phyloP scores from a whole-genome alignment of 2,888 invertebrate genomes.

The Cryptops parisi region DNA sequence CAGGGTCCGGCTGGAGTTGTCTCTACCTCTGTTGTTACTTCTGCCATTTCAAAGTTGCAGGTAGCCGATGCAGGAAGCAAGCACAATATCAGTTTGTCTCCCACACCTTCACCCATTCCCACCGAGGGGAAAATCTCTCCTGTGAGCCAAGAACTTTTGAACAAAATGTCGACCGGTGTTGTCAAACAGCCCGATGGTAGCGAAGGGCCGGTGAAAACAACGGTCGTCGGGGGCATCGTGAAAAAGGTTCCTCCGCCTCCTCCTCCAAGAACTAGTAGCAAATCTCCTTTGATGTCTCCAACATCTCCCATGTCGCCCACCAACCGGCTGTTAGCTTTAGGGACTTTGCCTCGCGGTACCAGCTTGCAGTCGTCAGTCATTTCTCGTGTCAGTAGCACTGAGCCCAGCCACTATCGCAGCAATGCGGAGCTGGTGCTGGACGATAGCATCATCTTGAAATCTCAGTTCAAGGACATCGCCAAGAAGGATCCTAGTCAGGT shows the following conservation, averaged over 20 bases:
- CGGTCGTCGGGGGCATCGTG: not conserved
- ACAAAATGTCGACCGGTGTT: constrained; percentile 19
- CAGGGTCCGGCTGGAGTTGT: constrained; percentile 25
- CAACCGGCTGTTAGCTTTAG: constrained; percentile 7
- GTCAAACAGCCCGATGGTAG: constrained; percentile 19
- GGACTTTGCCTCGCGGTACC: constrained; percentile 6
- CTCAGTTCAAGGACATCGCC: constrained; percentile 16
- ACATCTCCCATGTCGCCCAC: constrained; percentile 45
- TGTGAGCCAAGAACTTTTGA: constrained; percentile 18
- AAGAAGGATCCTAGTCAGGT: constrained; percentile 20
- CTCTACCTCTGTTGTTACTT: constrained; percentile 24
- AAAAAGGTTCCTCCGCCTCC: constrained; percentile 64
- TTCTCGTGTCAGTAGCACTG: constrained; percentile 32
- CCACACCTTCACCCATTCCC: constrained; percentile 21
- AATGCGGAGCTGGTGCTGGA: constrained; percentile 20
- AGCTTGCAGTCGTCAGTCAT: constrained; percentile 21
- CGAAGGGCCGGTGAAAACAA: not conserved
- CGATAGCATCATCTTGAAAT: constrained; percentile 5
- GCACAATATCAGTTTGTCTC: constrained; percentile 19
- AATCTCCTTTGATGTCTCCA: constrained; percentile 73
- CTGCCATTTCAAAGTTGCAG: constrained; percentile 37
- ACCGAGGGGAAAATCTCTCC: constrained; percentile 16
- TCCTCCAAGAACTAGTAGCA: constrained; percentile 77
- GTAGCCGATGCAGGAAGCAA: constrained; percentile 37
- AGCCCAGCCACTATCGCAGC: constrained; percentile 26